phyloP scores from a whole-genome alignment of 1,140 invertebrate genomes.

The Phenacoccus solenopsis region DNA sequence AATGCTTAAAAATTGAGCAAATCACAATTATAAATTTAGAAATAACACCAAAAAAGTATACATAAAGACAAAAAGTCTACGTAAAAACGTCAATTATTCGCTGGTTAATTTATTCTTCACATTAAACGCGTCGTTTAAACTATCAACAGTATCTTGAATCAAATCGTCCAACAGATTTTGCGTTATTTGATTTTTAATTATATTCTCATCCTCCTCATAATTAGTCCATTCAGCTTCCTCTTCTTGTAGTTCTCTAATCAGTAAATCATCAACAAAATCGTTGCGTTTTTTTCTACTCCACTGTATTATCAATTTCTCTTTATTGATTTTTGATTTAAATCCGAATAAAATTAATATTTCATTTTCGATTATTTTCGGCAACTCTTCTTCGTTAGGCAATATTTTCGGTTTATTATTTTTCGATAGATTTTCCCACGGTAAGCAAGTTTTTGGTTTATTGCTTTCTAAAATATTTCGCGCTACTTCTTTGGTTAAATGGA shows the following conservation, averaged over 20 bases:
- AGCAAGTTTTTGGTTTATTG: constrained; percentile 36
- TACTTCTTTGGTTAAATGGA: constrained; percentile 50
- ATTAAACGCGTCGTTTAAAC: constrained; percentile 33
- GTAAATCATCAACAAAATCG: constrained; percentile 55
- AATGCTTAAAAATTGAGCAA: not conserved
- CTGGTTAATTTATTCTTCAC: constrained; percentile 28
- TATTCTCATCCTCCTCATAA: constrained; percentile 53
- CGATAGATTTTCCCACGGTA: constrained; percentile 41
- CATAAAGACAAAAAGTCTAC: no score
- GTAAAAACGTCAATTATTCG: constrained; percentile 21
- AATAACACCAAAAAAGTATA: not conserved
- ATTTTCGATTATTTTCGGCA: constrained; percentile 38
- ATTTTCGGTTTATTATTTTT: constrained; percentile 33
- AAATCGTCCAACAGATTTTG: constrained; percentile 47
- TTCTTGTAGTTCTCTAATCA: constrained; percentile 51
- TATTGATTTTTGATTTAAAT: constrained; percentile 39
- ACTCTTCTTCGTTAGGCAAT: constrained; percentile 33
- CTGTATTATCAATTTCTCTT: constrained; percentile 46
- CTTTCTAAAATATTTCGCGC: constrained; percentile 38
- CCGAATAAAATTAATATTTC: constrained; percentile 42
- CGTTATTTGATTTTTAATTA: constrained; percentile 52
- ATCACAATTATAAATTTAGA: not conserved
- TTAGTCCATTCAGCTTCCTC: constrained; percentile 59
- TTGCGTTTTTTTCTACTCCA: constrained; percentile 50
- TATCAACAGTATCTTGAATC: constrained; percentile 43